Conservation (phyloP, 2,797 vertebrate species). For the Calcarius lapponicus region DNA sequence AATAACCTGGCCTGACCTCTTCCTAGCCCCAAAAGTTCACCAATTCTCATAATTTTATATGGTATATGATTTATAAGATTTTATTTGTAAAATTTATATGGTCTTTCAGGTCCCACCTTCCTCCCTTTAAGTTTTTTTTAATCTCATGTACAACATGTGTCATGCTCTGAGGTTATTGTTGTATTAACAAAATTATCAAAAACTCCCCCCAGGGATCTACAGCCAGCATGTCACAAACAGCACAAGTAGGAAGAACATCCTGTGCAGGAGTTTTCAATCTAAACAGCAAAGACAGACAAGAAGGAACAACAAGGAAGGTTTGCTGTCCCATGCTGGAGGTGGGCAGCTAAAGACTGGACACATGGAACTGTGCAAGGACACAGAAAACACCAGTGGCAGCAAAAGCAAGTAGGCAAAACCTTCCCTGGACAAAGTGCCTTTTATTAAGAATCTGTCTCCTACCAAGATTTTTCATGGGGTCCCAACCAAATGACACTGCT, state of each 20-base stretch:
- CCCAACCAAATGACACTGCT: background rate
- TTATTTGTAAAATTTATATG: background rate
- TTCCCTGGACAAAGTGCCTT: background rate
- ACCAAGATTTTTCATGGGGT: background rate
- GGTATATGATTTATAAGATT: background rate
- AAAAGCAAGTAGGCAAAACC: background rate
- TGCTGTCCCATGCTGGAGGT: background rate
- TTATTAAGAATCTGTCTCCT: background rate
- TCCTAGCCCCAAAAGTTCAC: background rate
- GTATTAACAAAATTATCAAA: background rate
- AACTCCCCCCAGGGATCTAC: background rate
- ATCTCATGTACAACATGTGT: background rate
- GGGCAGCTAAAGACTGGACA: background rate
- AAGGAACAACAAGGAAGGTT: background rate
- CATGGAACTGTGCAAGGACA: background rate
- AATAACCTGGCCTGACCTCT: background rate
- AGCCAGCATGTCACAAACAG: background rate
- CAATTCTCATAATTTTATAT: background rate
- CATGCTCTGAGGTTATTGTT: background rate
- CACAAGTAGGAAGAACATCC: background rate
- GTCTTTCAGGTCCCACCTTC: background rate
- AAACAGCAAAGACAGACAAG: background rate
- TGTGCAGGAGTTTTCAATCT: background rate
- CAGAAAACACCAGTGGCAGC: background rate
- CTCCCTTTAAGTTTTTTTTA: background rate